Percentiles rank a stretch among this genome's conserved stretches.
phyloP scores from a whole-genome alignment of 2,113 vertebrate genomes.

The Dromaius novaehollandiae region DNA sequence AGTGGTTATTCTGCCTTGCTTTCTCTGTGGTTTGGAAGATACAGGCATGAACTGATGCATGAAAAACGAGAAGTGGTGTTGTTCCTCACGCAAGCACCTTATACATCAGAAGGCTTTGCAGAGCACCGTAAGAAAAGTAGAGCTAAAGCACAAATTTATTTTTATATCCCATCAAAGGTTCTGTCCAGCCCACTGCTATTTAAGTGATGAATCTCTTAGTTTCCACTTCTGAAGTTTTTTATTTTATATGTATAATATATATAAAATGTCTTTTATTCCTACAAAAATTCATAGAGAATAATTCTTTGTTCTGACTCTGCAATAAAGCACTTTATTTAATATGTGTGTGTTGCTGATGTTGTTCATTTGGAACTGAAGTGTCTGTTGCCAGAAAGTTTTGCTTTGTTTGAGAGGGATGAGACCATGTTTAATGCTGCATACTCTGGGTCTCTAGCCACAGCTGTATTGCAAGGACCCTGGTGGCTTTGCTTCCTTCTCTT shows the following conservation, averaged over 20 bases:
- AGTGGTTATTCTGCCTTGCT: not conserved
- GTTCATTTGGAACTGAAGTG: not conserved
- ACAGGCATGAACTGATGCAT: not conserved
- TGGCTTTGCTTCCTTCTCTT: not conserved
- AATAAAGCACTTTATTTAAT: conserved; percentile 72
- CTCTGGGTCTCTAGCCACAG: not conserved
- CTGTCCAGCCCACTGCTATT: conserved; percentile 51
- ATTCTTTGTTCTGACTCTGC: conserved; percentile 60
- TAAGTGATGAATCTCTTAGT: conserved; percentile 44
- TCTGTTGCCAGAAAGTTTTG: not conserved
- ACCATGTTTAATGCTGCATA: fast-evolving
- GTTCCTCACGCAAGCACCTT: conserved; percentile 61
- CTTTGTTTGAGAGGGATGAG: not conserved
- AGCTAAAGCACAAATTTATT: conserved; percentile 34
- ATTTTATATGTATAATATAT: conserved; percentile 41
- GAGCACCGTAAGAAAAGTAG: not conserved
- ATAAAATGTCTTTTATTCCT: conserved; percentile 20
- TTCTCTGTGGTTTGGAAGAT: not conserved
- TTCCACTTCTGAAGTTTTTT: conserved; percentile 48
- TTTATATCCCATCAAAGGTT: conserved; percentile 51
- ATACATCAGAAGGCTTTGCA: not conserved
- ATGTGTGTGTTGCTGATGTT: not conserved
- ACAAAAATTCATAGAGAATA: conserved; percentile 21
- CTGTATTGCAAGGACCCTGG: not conserved
- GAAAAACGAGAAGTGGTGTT: not conserved